phyloP scores from a whole-genome alignment of 2,797 vertebrate species.

The Mormyrops attenuatus region DNA sequence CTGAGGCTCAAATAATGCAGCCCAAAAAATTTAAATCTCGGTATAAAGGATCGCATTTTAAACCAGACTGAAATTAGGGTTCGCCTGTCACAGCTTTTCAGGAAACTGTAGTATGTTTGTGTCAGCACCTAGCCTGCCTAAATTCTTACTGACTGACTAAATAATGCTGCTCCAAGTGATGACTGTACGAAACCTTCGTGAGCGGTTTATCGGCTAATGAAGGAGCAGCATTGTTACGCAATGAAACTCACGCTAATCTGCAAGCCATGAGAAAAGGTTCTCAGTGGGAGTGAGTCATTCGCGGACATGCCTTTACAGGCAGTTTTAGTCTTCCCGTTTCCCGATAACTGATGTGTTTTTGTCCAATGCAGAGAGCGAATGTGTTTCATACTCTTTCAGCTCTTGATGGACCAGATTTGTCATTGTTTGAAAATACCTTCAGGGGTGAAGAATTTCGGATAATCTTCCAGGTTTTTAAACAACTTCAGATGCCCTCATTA shows the following conservation, averaged over 20 bases:
- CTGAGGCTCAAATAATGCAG: background rate
- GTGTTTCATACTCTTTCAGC: background rate
- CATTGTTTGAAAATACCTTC: slow-evolving; percentile 1
- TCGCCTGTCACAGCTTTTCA: background rate
- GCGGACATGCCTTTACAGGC: slow-evolving; percentile 36
- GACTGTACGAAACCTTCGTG: background rate
- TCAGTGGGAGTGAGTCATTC: background rate
- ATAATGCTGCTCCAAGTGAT: background rate
- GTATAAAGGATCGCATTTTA: background rate
- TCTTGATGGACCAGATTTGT: background rate
- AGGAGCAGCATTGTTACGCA: background rate
- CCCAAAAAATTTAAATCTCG: background rate
- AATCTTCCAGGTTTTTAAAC: background rate
- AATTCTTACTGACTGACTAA: slow-evolving; percentile 20
- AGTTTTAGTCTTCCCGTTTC: slow-evolving; percentile 18
- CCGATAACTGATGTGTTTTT: background rate
- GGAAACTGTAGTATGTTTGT: slow-evolving; percentile 16
- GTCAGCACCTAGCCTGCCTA: slow-evolving; percentile 20
- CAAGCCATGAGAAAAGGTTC: background rate
- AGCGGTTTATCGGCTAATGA: slow-evolving; percentile 18
- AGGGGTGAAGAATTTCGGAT: background rate
- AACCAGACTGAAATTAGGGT: background rate
- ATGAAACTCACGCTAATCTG: slow-evolving; percentile 21
- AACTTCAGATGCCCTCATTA: background rate
- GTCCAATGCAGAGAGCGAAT: background rate